These are phyloP conservation scores for Odontocerum albicorne DNA, from an alignment of 2,888 invertebrate genomes.

Conservation along the genomic window DNA sequence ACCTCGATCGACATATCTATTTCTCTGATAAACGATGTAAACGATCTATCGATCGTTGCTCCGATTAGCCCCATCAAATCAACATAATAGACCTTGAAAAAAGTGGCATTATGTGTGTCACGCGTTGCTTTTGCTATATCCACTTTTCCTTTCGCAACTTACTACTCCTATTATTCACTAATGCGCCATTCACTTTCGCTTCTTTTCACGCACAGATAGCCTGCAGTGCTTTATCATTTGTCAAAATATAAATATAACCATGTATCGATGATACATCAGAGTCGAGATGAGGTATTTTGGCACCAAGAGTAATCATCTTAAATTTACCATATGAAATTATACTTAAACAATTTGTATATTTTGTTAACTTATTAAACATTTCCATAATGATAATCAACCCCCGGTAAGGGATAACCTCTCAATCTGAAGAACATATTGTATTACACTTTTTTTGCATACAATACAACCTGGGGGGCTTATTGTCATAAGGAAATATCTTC, in stretches of 20 bases:
- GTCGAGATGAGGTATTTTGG: too few species aligned
- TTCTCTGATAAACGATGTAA: background rate
- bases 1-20: background rate
- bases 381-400: too few species aligned
- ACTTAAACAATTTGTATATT: too few species aligned
- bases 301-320: too few species aligned
- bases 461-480: too few species aligned
- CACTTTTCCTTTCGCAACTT: constrained; percentile 34
- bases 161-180: constrained; percentile 26
- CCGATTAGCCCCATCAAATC: constrained; percentile 6
- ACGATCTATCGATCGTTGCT: constrained; percentile 6
- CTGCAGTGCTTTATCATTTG: constrained; percentile 10
- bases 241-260: constrained; percentile 20
- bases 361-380: too few species aligned
- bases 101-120: constrained; percentile 26
- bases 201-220: constrained; percentile 11
- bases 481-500: too few species aligned
- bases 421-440: too few species aligned
- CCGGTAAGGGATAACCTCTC: too few species aligned
- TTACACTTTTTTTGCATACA: too few species aligned
- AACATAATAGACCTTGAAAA: constrained; percentile 34
- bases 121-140: constrained; percentile 23
- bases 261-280: too few species aligned
- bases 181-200: constrained; percentile 32
- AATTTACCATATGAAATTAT: too few species aligned